A percentile compares a stretch with the other conserved stretches of the same genome.
Conservation (phyloP, 2,113 vertebrate genomes). For the Ciconia maguari region DNA sequence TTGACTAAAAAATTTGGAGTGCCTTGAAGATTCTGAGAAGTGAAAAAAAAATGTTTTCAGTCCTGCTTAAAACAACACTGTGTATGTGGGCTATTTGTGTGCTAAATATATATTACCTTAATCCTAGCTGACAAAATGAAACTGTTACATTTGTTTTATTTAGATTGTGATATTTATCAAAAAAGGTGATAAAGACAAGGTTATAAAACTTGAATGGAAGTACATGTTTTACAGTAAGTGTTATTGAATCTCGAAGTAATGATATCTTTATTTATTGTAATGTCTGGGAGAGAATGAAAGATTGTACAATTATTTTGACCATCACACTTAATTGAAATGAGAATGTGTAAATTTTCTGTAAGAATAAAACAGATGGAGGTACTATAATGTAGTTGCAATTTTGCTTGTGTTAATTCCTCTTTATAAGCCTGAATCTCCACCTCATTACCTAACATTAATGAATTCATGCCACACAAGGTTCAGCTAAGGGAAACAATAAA, state of each 20-base stretch:
- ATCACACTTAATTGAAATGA: conserved; percentile 62
- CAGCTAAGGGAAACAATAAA: conserved; percentile 51
- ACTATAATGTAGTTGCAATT: conserved; percentile 38
- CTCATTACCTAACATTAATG: conserved; percentile 69
- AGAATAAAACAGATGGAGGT: conserved; percentile 50
- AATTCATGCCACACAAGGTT: conserved; percentile 55
- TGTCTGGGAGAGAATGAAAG: conserved; percentile 23
- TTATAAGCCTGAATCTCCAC: conserved; percentile 59
- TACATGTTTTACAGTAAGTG: neutral
- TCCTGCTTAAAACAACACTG: neutral
- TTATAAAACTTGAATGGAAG: neutral
- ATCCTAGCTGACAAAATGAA: neutral
- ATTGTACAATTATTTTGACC: conserved; percentile 58
- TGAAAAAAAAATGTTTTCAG: neutral
- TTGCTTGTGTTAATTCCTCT: conserved; percentile 57
- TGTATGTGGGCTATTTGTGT: neutral
- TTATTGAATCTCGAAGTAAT: conserved; percentile 33
- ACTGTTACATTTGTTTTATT: neutral
- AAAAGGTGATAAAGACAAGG: neutral
- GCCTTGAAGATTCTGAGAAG: neutral
- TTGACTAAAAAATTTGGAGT: neutral
- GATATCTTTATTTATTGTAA: conserved; percentile 40
- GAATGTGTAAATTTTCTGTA: conserved; percentile 32
- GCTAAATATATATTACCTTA: neutral
- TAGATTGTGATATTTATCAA: neutral